Percentiles rank a stretch among this genome's conserved stretches.
Conservation (phyloP, 1,140 invertebrate species). For the Calliopsis andreniformis region DNA sequence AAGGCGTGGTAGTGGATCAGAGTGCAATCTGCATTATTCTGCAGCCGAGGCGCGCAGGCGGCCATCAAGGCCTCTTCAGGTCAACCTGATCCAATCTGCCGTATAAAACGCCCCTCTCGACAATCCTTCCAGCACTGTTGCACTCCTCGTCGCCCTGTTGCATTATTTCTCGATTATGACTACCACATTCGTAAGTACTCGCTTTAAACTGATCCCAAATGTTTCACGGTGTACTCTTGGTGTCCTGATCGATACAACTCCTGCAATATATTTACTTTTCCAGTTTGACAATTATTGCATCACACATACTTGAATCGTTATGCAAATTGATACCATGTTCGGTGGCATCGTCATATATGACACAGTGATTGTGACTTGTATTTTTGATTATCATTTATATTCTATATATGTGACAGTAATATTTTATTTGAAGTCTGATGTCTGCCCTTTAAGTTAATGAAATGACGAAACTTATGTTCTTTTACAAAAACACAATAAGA, state of each 20-base stretch:
- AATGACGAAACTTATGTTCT: too few species aligned
- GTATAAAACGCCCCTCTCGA: conserved; percentile 78
- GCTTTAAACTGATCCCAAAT: not conserved
- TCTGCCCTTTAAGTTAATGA: too few species aligned
- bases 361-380: too few species aligned
- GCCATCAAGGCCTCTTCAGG: conserved; percentile 59
- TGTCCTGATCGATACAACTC: not conserved
- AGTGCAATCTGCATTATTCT: conserved; percentile 50
- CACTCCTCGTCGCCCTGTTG: conserved; percentile 55
- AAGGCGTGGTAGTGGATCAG: conserved; percentile 58
- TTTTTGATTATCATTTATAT: too few species aligned
- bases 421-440: too few species aligned
- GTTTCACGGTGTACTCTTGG: not conserved
- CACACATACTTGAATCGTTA: too few species aligned
- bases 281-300: not conserved
- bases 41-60: conserved; percentile 47
- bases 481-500: too few species aligned
- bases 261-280: not conserved
- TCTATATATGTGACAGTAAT: too few species aligned
- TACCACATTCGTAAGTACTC: conserved; percentile 68
- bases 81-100: conserved; percentile 57
- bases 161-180: conserved; percentile 66
- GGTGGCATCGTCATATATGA: too few species aligned
- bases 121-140: conserved; percentile 65
- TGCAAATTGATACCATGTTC: too few species aligned